A percentile compares a stretch with the other conserved stretches of the same genome.
Conservation (phyloP, 1,140 invertebrate species). For the Pseudoatta argentina region DNA sequence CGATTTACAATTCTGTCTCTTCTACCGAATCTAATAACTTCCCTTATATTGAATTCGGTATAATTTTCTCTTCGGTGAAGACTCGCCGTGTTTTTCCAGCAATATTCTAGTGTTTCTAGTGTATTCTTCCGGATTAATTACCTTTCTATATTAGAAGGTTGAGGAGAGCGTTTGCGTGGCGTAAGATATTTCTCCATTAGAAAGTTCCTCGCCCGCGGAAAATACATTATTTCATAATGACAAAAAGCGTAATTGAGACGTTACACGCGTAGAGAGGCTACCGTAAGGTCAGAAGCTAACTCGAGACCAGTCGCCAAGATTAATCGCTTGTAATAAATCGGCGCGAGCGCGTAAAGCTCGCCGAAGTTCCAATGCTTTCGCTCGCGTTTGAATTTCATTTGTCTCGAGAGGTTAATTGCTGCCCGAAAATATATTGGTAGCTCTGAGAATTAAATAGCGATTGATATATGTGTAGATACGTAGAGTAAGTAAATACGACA, state of each 20-base stretch:
- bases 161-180: conserved; percentile 9
- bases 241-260: conserved; percentile 54
- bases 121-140: conserved; percentile 21
- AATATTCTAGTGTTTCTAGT: not conserved
- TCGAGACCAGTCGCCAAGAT: conserved; percentile 25
- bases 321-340: conserved; percentile 46
- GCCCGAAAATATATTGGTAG: not conserved
- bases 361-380: not conserved
- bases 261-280: conserved; percentile 16
- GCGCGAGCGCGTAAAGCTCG: conserved; percentile 14
- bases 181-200: conserved; percentile 24
- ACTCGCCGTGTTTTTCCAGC: not conserved
- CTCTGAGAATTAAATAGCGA: not conserved
- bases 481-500: not conserved
- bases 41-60: not conserved
- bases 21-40: conserved; percentile 1
- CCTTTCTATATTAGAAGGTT: not conserved
- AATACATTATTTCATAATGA: conserved; percentile 43
- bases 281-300: conserved; percentile 29
- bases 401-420: not conserved
- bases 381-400: conserved; percentile 15
- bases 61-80: not conserved
- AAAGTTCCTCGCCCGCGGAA: conserved; percentile 38
- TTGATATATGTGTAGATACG: not conserved
- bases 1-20: not conserved